Conservation (phyloP, 1,140 invertebrate species). For the Cydia splendana region DNA sequence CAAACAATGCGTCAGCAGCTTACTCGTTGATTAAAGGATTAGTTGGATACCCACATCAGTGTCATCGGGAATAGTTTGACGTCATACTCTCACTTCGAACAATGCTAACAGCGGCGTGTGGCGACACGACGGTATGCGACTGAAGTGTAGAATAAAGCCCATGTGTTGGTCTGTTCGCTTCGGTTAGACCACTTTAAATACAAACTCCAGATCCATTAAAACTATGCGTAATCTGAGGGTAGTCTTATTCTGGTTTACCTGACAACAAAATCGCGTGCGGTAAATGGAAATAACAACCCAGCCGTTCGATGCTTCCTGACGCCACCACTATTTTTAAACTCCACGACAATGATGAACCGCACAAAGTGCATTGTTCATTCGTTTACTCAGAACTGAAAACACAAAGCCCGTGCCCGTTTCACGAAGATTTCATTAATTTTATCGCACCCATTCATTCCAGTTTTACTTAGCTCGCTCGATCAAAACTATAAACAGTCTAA, state of each 20-base stretch:
- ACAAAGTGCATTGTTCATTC: conserved; percentile 23
- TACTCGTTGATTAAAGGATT: not conserved
- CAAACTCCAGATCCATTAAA: not conserved
- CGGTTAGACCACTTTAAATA: not conserved
- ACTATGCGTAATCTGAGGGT: not conserved
- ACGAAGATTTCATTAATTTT: conserved; percentile 20
- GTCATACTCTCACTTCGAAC: conserved; percentile 7
- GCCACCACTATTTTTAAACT: conserved; percentile 29
- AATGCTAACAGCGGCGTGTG: not conserved
- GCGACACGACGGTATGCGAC: not conserved
- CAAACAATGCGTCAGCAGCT: not conserved
- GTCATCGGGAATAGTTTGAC: conserved; percentile 13
- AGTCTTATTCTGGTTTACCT: not conserved
- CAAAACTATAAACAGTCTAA: conserved; percentile 19
- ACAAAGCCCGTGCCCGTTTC: conserved; percentile 1
- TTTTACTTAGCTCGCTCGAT: not conserved
- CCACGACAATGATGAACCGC: conserved; percentile 23
- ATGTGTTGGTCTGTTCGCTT: not conserved
- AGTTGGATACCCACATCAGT: not conserved
- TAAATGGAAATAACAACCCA: conserved; percentile 6
- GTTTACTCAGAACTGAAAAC: conserved; percentile 12
- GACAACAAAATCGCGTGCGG: not conserved
- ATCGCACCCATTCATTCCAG: conserved; percentile 2
- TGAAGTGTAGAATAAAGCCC: not conserved
- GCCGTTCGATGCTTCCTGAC: conserved; percentile 10